Base-by-base conservation (phyloP, 1,140 invertebrate genomes). In the Colletes gigas region DNA sequence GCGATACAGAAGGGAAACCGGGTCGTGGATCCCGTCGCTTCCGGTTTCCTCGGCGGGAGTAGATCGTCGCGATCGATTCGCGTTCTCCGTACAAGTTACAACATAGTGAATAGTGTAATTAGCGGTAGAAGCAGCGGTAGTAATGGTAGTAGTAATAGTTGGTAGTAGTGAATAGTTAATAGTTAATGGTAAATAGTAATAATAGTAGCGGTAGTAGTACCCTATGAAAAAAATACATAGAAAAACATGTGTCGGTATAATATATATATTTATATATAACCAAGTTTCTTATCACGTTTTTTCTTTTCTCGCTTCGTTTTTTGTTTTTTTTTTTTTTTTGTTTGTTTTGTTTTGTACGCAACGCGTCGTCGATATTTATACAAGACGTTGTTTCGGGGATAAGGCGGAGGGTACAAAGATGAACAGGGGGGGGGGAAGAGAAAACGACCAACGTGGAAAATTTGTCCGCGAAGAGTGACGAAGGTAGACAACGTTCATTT, bases 231-330 rank as follows among this genome's bases (percentile, higher is more conserved):
- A 55, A 80, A 76, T 86, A 88, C 84, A 88, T 86, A 86, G 84
- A 88, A 88, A 88, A 88, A 84, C 84, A 88, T 60, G 71, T 84
- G 73, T 88, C 72, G 63, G 70, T 86, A 84, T 75, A 79, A 82
- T 82, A 78, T 83, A 78, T 83, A 85, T 84, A 68, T 88, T 60
- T 84, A 84, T 81, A 73, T 73, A 79, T 86, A 78, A 81, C 57
- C 85, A 82, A 81, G 78, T 83, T 86, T 86, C 83, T 83, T 84
- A 86, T 88, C 84, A 86, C 82, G 79, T 81, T 82, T 88, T 66
- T 81, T 60, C 50, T 81, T 88, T 86, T 81, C 50, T 60, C 39
- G 30, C 6, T 8, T 70, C 44, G 12, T 81, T 85, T 87, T 68
- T 74, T 47, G 44, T 87, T 88, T 85, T 78, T 39, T 62, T 14